Percentiles rank a stretch among this genome's conserved stretches.
Evolutionary conservation across 1,140 invertebrate genomes (phyloP).

Genomic region (Formica selysi): DNA sequence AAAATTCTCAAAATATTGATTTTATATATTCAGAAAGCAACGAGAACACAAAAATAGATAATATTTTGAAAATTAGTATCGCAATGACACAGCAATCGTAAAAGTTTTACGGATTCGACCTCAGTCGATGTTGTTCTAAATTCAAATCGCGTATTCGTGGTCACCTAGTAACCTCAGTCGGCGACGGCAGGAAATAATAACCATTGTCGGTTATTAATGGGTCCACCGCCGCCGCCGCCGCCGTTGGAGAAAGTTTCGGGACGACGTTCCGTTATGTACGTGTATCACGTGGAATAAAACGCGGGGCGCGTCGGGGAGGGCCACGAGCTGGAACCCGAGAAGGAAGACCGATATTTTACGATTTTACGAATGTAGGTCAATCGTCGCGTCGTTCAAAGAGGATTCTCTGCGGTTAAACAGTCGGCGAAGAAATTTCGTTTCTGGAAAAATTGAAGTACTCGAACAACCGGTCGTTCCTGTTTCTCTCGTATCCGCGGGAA

Average conservation of each 20-base stretch:
- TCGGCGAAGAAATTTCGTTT: slow-evolving; percentile 31
- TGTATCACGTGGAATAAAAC: slow-evolving; percentile 51
- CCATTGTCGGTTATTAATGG: slow-evolving; percentile 47
- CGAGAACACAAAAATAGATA: neutral
- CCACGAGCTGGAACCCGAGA: slow-evolving; percentile 21
- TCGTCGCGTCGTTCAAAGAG: slow-evolving; percentile 35
- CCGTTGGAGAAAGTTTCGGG: slow-evolving; percentile 54
- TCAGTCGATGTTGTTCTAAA: slow-evolving; percentile 19
- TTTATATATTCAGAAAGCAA: neutral
- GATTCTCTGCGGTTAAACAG: slow-evolving; percentile 11
- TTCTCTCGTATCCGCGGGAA: neutral
- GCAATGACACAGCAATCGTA: neutral
- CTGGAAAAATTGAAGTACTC: slow-evolving; percentile 22
- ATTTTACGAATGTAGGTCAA: slow-evolving; percentile 56
- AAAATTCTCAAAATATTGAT: no score
- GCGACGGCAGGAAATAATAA: slow-evolving; percentile 47
- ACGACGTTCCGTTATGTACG: slow-evolving; percentile 52
- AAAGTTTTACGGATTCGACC: neutral
- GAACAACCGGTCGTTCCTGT: slow-evolving; percentile 44
- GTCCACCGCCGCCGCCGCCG: neutral
- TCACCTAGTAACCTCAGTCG: slow-evolving; percentile 51
- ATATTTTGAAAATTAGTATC: neutral
- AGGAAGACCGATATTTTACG: slow-evolving; percentile 37
- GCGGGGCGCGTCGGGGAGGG: neutral
- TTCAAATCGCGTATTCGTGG: slow-evolving; percentile 48